Percentiles rank a stretch among this genome's conserved stretches.
phyloP scores from a whole-genome alignment of 1,140 invertebrate species.

The Calycopis cecrops region DNA sequence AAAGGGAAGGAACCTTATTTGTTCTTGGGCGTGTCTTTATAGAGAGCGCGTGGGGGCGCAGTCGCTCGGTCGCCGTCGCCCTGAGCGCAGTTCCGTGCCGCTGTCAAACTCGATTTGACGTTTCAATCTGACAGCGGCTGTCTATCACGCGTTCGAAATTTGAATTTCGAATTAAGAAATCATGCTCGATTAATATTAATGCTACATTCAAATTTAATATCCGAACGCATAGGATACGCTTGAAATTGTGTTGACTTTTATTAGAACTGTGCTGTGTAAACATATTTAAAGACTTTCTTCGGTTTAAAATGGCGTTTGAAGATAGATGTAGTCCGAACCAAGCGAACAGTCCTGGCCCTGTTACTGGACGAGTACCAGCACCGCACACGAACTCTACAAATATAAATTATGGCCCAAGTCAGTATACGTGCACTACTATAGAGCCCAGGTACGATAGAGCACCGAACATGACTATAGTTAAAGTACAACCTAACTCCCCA shows the following conservation, averaged over 20 bases:
- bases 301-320: constrained; percentile 74
- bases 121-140: constrained; percentile 58
- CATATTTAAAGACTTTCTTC: not conserved
- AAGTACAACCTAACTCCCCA: constrained; percentile 55
- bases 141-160: constrained; percentile 23
- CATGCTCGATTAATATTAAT: constrained; percentile 44
- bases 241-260: constrained; percentile 10
- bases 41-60: constrained; percentile 33
- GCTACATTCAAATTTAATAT: constrained; percentile 31
- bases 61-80: constrained; percentile 48
- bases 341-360: constrained; percentile 73
- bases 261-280: constrained; percentile 12
- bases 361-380: constrained; percentile 52
- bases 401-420: constrained; percentile 36
- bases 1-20: constrained; percentile 58
- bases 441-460: constrained; percentile 46
- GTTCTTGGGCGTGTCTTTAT: constrained; percentile 51
- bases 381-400: constrained; percentile 42
- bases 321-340: constrained; percentile 77
- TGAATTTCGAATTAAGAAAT: constrained; percentile 38
- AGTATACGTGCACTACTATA: constrained; percentile 65
- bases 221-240: not conserved
- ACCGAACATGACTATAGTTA: constrained; percentile 49
- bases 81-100: constrained; percentile 35
- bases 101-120: constrained; percentile 33